Conservation (phyloP, 2,888 invertebrate species). For the Anoncus sp. region DNA sequence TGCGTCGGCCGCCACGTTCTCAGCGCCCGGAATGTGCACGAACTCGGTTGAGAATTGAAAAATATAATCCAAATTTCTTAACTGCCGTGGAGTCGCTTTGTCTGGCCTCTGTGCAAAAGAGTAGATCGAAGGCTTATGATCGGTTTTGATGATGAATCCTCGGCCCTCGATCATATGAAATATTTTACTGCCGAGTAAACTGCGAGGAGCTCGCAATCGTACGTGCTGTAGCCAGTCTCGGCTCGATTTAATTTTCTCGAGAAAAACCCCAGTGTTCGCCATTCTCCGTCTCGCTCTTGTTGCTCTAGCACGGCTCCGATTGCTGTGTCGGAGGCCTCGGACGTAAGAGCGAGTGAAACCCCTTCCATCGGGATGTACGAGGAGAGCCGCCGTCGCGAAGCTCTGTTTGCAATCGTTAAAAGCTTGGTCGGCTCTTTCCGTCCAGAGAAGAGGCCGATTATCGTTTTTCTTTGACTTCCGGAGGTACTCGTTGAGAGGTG, state of each 20-base stretch:
- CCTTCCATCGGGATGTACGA: background rate
- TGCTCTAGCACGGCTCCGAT: conserved; percentile 53
- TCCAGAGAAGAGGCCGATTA: conserved; percentile 44
- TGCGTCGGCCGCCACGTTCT: conserved; percentile 31
- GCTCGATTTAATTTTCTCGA: conserved; percentile 49
- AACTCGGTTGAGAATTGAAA: conserved; percentile 34
- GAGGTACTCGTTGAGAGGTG: conserved; percentile 49
- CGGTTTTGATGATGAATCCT: no score
- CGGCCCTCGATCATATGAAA: conserved; percentile 56
- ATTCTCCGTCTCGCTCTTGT: background rate
- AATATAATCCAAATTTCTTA: conserved; percentile 26
- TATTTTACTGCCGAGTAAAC: conserved; percentile 53
- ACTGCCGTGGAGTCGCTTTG: conserved; percentile 13
- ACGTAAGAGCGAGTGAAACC: conserved; percentile 42
- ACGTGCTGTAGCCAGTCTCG: conserved; percentile 65
- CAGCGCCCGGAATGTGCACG: background rate
- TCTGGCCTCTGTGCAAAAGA: conserved; percentile 4
- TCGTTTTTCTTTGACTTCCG: conserved; percentile 56
- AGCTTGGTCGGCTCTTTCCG: conserved; percentile 24
- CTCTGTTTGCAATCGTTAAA: conserved; percentile 45
- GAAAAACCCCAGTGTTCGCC: conserved; percentile 46
- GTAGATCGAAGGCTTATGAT: no score
- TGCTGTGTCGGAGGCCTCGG: conserved; percentile 55
- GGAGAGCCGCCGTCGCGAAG: conserved; percentile 31
- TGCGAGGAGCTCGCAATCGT: conserved; percentile 44